Percentiles rank a stretch among this genome's conserved stretches.
Conservation (phyloP, 35 echinoderm and acorn worm species). For the Diadema setosum region DNA sequence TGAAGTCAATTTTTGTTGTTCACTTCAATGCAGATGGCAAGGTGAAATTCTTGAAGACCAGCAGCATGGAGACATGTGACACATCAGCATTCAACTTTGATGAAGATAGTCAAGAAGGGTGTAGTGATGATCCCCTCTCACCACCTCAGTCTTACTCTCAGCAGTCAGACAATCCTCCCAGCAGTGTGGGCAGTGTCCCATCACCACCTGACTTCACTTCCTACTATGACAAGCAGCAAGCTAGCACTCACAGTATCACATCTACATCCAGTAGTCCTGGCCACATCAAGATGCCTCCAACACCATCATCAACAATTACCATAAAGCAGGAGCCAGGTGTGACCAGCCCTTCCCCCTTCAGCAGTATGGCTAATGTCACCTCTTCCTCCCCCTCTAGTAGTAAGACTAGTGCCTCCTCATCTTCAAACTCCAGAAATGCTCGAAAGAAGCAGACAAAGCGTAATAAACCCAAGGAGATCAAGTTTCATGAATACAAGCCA, state of each 20-base stretch:
- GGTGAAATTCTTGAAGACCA: slow-evolving; percentile 89
- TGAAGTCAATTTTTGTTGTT: slow-evolving; percentile 16
- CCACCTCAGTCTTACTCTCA: slow-evolving; percentile 75
- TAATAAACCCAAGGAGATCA: slow-evolving; percentile 96
- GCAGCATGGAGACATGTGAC: slow-evolving; percentile 28
- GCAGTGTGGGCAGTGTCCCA: slow-evolving; percentile 51
- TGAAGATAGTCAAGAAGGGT: slow-evolving; percentile 65
- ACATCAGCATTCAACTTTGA: slow-evolving; percentile 4
- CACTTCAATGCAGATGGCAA: slow-evolving; percentile 68
- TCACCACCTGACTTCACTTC: slow-evolving; percentile 72
- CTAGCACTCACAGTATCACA: background rate
- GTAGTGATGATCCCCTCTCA: slow-evolving; percentile 68
- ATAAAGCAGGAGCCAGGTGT: slow-evolving; percentile 85
- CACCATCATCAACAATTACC: slow-evolving; percentile 22
- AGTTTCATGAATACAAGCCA: slow-evolving; percentile 99
- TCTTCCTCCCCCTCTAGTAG: slow-evolving; percentile 29
- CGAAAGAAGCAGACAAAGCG: slow-evolving; percentile 89
- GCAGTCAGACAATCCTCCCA: background rate
- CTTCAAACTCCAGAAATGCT: slow-evolving; percentile 35
- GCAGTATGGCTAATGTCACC: slow-evolving; percentile 24
- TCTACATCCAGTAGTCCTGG: slow-evolving; percentile 42
- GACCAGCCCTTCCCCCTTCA: slow-evolving; percentile 49
- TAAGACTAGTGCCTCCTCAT: background rate
- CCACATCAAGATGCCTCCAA: slow-evolving; percentile 14
- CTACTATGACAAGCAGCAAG: background rate